These are phyloP conservation scores for Turritopsis dohrnii DNA, from an alignment of 30 jellyfish, hydroid and myxozoan species.

Conservation along the genomic window DNA sequence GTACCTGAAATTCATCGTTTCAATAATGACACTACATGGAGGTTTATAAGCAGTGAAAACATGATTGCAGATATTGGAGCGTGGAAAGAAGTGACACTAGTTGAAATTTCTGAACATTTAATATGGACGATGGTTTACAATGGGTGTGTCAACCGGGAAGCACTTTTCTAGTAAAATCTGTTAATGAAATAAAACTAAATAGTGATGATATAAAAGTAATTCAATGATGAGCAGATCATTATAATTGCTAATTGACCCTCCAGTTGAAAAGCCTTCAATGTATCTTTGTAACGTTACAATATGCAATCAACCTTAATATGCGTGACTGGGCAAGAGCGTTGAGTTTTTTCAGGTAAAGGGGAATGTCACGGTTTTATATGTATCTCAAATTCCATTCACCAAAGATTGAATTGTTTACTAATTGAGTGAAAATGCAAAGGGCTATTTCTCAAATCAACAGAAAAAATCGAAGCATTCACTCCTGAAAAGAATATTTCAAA, in stretches of 20 bases:
- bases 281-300: not conserved
- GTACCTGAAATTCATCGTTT: slow-evolving; percentile 13
- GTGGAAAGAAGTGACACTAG: slow-evolving; percentile 1
- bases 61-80: slow-evolving; percentile 27
- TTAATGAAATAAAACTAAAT: slow-evolving; percentile 9
- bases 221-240: not conserved
- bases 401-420: not conserved
- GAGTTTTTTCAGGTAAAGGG: no score
- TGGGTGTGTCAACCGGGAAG: slow-evolving; percentile 1
- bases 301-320: not conserved
- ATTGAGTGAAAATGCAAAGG: not conserved
- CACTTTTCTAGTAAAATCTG: slow-evolving; percentile 4
- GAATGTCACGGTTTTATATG: not conserved
- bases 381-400: not conserved
- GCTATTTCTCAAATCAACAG: not conserved
- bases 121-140: slow-evolving; percentile 12
- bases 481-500: not conserved
- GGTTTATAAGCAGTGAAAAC: not conserved
- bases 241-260: not conserved
- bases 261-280: not conserved
- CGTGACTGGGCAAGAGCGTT: not conserved
- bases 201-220: not conserved
- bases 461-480: not conserved
- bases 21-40: not conserved
- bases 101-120: not conserved